These are phyloP conservation scores for Nephrotoma appendiculata DNA, from an alignment of 2,888 invertebrate species.

Conservation along the genomic window DNA sequence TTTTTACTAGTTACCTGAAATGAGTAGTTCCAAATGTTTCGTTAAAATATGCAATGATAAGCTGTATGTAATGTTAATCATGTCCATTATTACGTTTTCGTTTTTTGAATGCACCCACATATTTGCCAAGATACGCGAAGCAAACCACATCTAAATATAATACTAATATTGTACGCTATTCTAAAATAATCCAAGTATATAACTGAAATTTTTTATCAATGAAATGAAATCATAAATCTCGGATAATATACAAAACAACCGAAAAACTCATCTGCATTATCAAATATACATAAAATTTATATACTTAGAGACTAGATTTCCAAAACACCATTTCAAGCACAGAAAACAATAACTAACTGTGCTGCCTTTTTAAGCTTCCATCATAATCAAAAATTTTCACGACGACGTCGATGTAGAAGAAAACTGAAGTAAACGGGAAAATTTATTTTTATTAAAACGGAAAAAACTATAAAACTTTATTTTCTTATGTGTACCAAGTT, in stretches of 20 bases:
- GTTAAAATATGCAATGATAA: too few relatives aligned
- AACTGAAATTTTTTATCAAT: too few relatives aligned
- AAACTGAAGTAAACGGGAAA: background rate
- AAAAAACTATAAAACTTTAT: background rate
- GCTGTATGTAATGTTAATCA: too few relatives aligned
- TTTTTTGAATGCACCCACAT: too few relatives aligned
- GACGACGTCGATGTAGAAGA: background rate
- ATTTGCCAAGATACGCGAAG: too few relatives aligned
- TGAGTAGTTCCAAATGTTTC: too few relatives aligned
- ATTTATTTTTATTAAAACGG: background rate
- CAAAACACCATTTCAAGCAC: background rate
- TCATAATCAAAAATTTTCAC: background rate
- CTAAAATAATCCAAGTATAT: too few relatives aligned
- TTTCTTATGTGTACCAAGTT: background rate
- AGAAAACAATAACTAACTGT: background rate
- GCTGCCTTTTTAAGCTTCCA: background rate
- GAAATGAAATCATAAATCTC: too few relatives aligned
- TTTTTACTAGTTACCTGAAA: too few relatives aligned
- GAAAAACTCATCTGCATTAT: background rate
- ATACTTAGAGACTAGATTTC: background rate
- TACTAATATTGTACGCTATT: too few relatives aligned
- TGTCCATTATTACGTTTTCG: too few relatives aligned
- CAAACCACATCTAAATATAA: too few relatives aligned
- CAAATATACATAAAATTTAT: background rate
- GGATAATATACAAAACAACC: background rate